Evolutionary conservation across 2,113 vertebrate genomes (phyloP), one percentile per base, ranked within the genome.

Genomic region (Gymnocephalus cernua): DNA sequence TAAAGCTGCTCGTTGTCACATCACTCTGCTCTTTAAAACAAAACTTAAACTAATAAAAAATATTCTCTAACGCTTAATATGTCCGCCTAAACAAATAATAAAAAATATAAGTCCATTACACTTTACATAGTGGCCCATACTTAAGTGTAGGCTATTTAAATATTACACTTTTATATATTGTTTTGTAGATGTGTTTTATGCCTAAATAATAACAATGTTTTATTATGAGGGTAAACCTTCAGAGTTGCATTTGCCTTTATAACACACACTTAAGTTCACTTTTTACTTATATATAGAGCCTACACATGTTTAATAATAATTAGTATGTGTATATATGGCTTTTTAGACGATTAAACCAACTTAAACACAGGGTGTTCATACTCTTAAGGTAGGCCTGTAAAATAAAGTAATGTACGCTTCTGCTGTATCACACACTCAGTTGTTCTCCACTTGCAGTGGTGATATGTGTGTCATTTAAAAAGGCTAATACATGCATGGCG

Each of bases 1-100:
- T 73, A 65, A 71, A 78, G 78, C 64, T 10, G 73, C 75, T 61
- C 64, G 16, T 54, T 50, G 76, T 76, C 80, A 72, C 80, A 54
- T 4, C 45, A 16, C 74, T 35, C 11, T 74, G 80, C 74, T 74
- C 82, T 18, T 71, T 61, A 54, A 75, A 79, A 48, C 69, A 23
- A 62, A n/a, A 74, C 51, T 63, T 48, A 23, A 44, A 54, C n/a
- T 56, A 27, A 44, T 59, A 6, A 41, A 65, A 23, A 8, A 44
- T 6, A 48, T n/a, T 27, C 27, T 71, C 21, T 57, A 76, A 59
- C 69, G 32, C 76, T 41, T 71, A n/a, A 71, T 44, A 21, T 7
- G 18, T n/a, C 5, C 51, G 4, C 47, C 41, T 38, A 1, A 48
- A 48, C 29, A 79, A 84, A 75, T 62, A 25, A 35, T 6, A n/a